Evolutionary conservation across 2,113 vertebrate species (phyloP).

Genomic region (Nibea albiflora): DNA sequence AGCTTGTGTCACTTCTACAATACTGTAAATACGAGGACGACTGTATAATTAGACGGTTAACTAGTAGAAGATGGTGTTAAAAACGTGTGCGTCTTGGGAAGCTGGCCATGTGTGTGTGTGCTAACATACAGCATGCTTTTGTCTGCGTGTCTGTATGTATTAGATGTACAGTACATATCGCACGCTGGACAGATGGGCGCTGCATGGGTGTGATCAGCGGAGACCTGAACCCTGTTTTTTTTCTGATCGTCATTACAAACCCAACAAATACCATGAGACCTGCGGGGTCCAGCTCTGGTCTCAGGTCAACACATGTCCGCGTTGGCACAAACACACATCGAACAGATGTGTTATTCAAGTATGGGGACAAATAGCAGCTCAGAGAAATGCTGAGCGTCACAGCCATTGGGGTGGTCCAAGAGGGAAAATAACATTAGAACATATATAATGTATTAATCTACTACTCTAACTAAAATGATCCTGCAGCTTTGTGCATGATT

Average conservation of each 20-base stretch:
- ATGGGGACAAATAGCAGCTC: conserved; percentile 35
- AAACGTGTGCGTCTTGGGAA: conserved; percentile 47
- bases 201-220: conserved; percentile 54
- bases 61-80: conserved; percentile 63
- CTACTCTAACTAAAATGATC: background rate
- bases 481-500: background rate
- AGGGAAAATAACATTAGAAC: background rate
- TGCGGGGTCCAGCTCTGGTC: conserved; percentile 38
- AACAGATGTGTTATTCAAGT: conserved; percentile 73
- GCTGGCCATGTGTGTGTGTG: conserved; percentile 37
- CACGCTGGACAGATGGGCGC: conserved; percentile 68
- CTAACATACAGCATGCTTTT: conserved; percentile 20
- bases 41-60: conserved; percentile 70
- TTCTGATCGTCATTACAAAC: conserved; percentile 40
- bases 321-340: conserved; percentile 45
- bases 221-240: conserved; percentile 55
- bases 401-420: background rate
- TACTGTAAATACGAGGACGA: conserved; percentile 65
- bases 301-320: conserved; percentile 67
- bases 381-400: background rate
- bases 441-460: background rate
- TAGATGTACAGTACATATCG: conserved; percentile 16
- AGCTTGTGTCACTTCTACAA: conserved; percentile 65
- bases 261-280: conserved; percentile 60
- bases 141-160: conserved; percentile 30